These are phyloP conservation scores for Nothura maculosa DNA, from an alignment of 2,797 vertebrate genomes.

Conservation along the genomic window DNA sequence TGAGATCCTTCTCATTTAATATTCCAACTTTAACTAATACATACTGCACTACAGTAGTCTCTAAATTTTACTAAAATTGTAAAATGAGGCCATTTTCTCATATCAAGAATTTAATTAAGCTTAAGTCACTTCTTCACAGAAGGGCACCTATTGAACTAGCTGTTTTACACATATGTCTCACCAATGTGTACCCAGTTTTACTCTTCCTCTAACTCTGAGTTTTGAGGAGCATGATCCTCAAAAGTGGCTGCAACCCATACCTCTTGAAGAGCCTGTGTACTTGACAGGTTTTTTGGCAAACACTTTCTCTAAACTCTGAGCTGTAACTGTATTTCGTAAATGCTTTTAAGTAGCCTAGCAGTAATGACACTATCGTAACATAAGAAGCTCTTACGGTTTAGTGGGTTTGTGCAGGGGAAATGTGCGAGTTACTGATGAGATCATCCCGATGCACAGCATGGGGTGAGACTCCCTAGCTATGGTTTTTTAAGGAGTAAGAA, in stretches of 20 bases:
- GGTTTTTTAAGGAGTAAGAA: not conserved
- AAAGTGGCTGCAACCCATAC: not conserved
- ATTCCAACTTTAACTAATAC: constrained; percentile 6
- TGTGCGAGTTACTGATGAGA: not conserved
- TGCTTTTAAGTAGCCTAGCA: not conserved
- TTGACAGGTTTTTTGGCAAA: not conserved
- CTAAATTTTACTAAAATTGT: not conserved
- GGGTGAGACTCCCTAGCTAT: not conserved
- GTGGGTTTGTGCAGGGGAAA: not conserved
- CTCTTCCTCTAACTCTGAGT: not conserved
- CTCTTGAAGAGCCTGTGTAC: not conserved
- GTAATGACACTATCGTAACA: not conserved
- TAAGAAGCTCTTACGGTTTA: not conserved
- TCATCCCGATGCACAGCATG: not conserved
- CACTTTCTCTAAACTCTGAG: not conserved
- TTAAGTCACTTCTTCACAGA: not conserved
- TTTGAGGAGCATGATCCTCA: not conserved
- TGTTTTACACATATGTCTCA: not conserved
- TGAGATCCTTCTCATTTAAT: not conserved
- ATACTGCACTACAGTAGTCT: not conserved
- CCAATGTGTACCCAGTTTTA: not conserved
- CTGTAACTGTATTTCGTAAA: not conserved
- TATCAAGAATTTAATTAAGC: not conserved
- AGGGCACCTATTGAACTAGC: not conserved
- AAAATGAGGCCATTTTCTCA: not conserved